These are phyloP conservation scores for Megaustenia siamemsis DNA, from an alignment of 2,888 invertebrate genomes.

Conservation along the genomic window DNA sequence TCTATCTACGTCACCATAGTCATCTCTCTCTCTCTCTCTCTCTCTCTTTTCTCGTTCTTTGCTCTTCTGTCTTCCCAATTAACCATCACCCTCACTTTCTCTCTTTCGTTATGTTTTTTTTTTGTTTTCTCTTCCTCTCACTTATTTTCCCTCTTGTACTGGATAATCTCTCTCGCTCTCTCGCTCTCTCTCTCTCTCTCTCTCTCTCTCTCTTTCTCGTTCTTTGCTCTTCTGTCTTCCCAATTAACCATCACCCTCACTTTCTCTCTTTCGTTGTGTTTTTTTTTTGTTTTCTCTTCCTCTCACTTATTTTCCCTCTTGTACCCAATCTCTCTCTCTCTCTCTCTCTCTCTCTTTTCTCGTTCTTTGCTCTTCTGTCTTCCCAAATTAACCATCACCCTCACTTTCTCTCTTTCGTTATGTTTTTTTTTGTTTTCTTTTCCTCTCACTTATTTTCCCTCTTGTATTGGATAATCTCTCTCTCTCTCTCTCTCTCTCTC, in stretches of 20 bases:
- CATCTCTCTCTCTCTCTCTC: background rate
- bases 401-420: no score
- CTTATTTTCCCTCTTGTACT: background rate
- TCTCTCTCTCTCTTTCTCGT: background rate
- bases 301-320: background rate
- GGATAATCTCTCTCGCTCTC: background rate
- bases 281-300: background rate
- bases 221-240: no score
- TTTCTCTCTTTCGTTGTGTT: no score
- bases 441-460: background rate
- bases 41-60: background rate
- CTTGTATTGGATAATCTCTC: no score
- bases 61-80: no score
- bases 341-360: background rate
- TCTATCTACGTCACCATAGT: background rate
- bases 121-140: no score
- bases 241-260: no score
- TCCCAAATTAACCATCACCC: no score
- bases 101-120: no score
- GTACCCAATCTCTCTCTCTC: background rate
- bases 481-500: background rate
- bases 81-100: no score
- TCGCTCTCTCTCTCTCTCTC: background rate
- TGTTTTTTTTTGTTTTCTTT: background rate
- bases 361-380: no score